Evolutionary conservation across 2,888 invertebrate genomes (phyloP), one percentile per base, ranked within the genome.

Genomic region (Adelphocoris suturalis): DNA sequence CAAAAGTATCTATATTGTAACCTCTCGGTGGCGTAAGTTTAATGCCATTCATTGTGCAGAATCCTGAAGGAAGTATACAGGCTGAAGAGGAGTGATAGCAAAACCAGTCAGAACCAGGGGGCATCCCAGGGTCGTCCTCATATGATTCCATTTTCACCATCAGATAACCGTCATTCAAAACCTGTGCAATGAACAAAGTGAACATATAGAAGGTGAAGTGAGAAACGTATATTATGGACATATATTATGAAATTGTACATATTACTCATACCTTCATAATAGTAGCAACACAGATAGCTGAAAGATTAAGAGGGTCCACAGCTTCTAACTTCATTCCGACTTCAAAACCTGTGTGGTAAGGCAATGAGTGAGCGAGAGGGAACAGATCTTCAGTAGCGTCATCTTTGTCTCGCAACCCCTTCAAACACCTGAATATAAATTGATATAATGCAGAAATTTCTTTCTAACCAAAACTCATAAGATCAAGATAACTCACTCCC

Each of bases 141-240:
- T 97, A 98, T 61, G 97, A 98, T 93, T 99, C 99, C 92, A 99
- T 98, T 92, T 98, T 95, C 91, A 99, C 97, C 98, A 99, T 98
- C 93, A 99, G 96, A 93, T 98, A 99, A 90, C 98, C 98, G 93
- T 97, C 97, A 92, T 97, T 96, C 52, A 99, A 94, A 88, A 99
- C 98, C 94, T 94, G 91, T 16, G n/a, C 13, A 76, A 76, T 16
- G n/a, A 76, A 76, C 12, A 76, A 76, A 76, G 12, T 76, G 13
- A 13, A 9, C n/a, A n/a, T n/a, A n/a, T n/a, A n/a, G n/a, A n/a
- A n/a, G n/a, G n/a, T n/a, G n/a, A n/a, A n/a, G n/a, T n/a, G n/a
- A n/a, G n/a, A n/a, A n/a, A n/a, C n/a, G n/a, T n/a, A n/a, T n/a
- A n/a, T n/a, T n/a, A n/a, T n/a, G n/a, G n/a, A n/a, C n/a, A n/a